phyloP scores from a whole-genome alignment of 2,113 vertebrate species.

The Thryonomys swinderianus region DNA sequence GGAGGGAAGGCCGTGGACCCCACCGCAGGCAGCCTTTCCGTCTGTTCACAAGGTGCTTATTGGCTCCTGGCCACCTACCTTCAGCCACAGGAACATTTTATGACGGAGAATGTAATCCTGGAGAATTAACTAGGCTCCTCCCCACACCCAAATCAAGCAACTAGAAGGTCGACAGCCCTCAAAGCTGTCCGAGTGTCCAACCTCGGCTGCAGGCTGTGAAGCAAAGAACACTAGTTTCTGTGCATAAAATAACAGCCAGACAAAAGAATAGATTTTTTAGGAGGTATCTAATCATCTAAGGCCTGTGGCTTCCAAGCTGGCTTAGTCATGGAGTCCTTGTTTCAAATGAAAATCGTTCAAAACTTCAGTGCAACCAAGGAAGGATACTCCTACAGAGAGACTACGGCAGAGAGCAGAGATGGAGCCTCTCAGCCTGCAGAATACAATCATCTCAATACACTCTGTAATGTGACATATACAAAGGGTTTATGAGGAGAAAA shows the following conservation, averaged over 20 bases:
- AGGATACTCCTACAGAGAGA: not conserved
- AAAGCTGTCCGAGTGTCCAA: not conserved
- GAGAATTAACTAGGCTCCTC: conserved; percentile 58
- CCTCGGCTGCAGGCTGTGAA: not conserved
- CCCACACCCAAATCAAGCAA: conserved; percentile 17
- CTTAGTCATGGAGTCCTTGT: not conserved
- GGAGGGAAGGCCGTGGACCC: not conserved
- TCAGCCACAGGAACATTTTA: conserved; percentile 52
- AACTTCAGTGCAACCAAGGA: not conserved
- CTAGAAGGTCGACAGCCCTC: not conserved
- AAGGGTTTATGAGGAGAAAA: not conserved
- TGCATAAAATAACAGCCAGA: not conserved
- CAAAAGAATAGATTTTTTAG: conserved; percentile 10
- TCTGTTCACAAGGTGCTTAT: not conserved
- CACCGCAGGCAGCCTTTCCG: not conserved
- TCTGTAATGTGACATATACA: not conserved
- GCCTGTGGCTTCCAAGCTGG: not conserved
- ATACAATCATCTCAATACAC: not conserved
- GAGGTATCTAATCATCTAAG: not conserved
- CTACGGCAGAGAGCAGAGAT: not conserved
- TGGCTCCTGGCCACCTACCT: not conserved
- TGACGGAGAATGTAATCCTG: conserved; percentile 47
- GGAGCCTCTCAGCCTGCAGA: not conserved
- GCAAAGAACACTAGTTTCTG: conserved; percentile 4
- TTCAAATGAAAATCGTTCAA: conserved; percentile 9